Evolutionary conservation across 2,797 vertebrate species (phyloP).

Genomic region (Acipenser oxyrinchus): DNA sequence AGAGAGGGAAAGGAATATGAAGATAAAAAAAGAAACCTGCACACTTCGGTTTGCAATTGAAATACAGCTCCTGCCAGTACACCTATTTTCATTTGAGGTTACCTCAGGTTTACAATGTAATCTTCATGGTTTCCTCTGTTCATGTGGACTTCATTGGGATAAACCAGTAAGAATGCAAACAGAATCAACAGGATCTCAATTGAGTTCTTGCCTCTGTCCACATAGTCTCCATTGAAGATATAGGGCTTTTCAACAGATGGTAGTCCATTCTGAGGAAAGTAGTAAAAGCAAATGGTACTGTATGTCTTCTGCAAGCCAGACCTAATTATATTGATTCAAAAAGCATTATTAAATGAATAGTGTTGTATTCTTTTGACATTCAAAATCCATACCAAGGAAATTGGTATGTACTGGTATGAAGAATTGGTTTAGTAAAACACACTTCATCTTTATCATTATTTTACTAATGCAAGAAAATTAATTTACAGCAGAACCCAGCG

Average conservation of each 20-base stretch:
- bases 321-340: not conserved
- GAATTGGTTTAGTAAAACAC: no score
- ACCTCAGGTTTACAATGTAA: slow-evolving; percentile 87
- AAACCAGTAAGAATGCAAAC: slow-evolving; percentile 82
- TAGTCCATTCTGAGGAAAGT: slow-evolving; percentile 72
- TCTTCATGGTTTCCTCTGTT: slow-evolving; percentile 94
- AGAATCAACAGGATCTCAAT: slow-evolving; percentile 83
- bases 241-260: slow-evolving; percentile 82
- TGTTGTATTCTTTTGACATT: no score
- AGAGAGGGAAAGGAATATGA: slow-evolving; percentile 26
- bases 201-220: slow-evolving; percentile 84
- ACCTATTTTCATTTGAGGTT: not conserved
- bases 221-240: slow-evolving; percentile 88
- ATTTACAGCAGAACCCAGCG: no score
- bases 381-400: no score
- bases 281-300: not conserved
- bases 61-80: not conserved
- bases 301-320: not conserved
- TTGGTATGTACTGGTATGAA: no score
- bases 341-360: no score
- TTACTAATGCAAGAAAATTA: no score
- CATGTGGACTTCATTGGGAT: slow-evolving; percentile 80
- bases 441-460: no score
- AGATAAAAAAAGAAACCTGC: not conserved
- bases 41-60: not conserved